Conservation (phyloP, 2,113 vertebrate species). For the Bubo scandiacus region DNA sequence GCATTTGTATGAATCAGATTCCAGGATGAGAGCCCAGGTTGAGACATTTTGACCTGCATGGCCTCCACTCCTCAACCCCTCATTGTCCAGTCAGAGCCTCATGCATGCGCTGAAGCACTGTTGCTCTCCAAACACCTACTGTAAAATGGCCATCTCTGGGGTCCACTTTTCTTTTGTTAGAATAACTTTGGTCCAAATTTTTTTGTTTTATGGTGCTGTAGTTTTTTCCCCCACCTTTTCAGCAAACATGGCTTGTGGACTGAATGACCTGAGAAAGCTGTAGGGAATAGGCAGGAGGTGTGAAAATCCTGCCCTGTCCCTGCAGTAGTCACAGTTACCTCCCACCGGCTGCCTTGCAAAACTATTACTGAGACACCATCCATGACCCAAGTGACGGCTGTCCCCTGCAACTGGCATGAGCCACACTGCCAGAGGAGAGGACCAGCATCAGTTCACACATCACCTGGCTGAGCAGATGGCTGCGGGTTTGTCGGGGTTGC, state of each 20-base stretch:
- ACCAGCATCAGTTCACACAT: background rate
- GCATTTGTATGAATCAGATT: background rate
- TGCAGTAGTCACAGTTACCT: background rate
- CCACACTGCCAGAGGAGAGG: background rate
- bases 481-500: background rate
- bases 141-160: background rate
- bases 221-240: background rate
- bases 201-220: background rate
- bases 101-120: accelerated
- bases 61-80: background rate
- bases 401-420: background rate
- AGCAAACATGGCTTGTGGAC: background rate
- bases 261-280: background rate
- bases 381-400: background rate
- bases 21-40: background rate
- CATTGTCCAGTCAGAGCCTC: background rate
- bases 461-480: background rate
- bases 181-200: background rate
- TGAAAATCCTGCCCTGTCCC: background rate
- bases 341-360: background rate
- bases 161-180: background rate
- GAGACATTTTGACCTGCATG: background rate
- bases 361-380: accelerated
- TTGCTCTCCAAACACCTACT: background rate
- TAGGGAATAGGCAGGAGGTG: background rate